These are phyloP conservation scores for Formica selysi DNA, from an alignment of 1,140 invertebrate genomes.

Conservation along the genomic window DNA sequence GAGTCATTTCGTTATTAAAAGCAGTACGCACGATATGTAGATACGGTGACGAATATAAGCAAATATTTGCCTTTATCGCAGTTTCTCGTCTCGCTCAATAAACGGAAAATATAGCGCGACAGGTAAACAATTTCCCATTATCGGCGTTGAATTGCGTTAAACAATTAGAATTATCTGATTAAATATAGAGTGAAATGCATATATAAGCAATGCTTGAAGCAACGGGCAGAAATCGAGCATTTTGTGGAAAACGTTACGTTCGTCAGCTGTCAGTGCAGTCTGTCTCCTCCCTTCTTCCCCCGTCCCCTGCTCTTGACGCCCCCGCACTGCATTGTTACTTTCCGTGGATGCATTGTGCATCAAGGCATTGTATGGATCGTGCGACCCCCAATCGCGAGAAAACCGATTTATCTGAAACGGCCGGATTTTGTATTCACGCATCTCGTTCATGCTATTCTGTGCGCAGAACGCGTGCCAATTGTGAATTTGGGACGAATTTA, in stretches of 20 bases:
- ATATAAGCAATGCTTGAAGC: neutral
- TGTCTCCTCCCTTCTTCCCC: slow-evolving; percentile 2
- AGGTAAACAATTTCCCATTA: slow-evolving; percentile 12
- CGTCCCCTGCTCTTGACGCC: slow-evolving; percentile 70
- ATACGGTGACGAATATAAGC: neutral
- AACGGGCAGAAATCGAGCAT: slow-evolving; percentile 63
- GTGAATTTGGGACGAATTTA: neutral
- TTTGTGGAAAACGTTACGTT: slow-evolving; percentile 68
- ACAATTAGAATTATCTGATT: slow-evolving; percentile 38
- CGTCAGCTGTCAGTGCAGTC: slow-evolving; percentile 79
- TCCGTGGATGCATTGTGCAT: slow-evolving; percentile 49
- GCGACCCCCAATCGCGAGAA: slow-evolving; percentile 27
- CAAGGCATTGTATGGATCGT: slow-evolving; percentile 48
- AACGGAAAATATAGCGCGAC: slow-evolving; percentile 14
- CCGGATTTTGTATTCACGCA: slow-evolving; percentile 19
- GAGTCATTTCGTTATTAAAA: slow-evolving; percentile 24
- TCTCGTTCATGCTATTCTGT: slow-evolving; percentile 12
- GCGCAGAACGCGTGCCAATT: slow-evolving; percentile 44
- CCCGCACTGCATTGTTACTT: slow-evolving; percentile 75
- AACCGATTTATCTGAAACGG: slow-evolving; percentile 55
- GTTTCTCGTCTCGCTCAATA: slow-evolving; percentile 25
- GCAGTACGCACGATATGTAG: neutral
- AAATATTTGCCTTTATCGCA: slow-evolving; percentile 27
- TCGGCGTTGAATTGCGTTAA: neutral
- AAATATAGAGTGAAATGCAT: slow-evolving; percentile 26